These are phyloP conservation scores for Brachionus manjavacas DNA, from an alignment of 1,140 invertebrate genomes.

Conservation along the genomic window DNA sequence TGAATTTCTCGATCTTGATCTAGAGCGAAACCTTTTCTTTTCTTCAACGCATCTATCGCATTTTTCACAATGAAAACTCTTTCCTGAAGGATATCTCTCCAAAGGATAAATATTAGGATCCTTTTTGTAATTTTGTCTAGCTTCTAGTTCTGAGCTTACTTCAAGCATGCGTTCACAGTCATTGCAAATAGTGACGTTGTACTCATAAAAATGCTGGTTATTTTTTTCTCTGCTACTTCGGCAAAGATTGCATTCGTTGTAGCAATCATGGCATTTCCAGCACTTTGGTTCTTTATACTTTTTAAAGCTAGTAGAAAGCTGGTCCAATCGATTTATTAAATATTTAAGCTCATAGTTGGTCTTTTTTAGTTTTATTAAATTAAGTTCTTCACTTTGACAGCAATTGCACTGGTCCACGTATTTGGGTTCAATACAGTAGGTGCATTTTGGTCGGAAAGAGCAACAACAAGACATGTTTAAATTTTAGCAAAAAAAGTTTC, in stretches of 20 bases:
- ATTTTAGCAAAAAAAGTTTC: not conserved
- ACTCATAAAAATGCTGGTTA: not conserved
- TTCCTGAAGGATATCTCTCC: not conserved
- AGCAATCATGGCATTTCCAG: not conserved
- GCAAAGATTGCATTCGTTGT: constrained; percentile 1
- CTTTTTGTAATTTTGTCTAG: not conserved
- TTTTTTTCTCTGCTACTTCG: not conserved
- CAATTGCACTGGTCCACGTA: not conserved
- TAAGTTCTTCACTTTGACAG: constrained; percentile 4
- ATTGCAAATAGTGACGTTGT: not conserved
- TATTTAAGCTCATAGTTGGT: not conserved
- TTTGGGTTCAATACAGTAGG: not conserved
- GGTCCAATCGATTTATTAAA: constrained; percentile 15
- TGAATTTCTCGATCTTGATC: constrained; percentile 1
- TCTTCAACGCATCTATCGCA: constrained; percentile 5
- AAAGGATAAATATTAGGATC: constrained; percentile 4
- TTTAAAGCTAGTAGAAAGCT: not conserved
- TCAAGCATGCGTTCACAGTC: constrained; percentile 24
- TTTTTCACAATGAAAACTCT: not conserved
- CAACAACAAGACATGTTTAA: not conserved
- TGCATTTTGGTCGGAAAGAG: not conserved
- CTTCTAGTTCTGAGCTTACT: not conserved
- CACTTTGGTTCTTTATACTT: not conserved
- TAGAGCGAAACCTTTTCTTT: not conserved
- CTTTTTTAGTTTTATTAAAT: not conserved